These are phyloP conservation scores for Pseudochirops corinnae DNA, from an alignment of 2,797 vertebrate genomes.

Conservation along the genomic window DNA sequence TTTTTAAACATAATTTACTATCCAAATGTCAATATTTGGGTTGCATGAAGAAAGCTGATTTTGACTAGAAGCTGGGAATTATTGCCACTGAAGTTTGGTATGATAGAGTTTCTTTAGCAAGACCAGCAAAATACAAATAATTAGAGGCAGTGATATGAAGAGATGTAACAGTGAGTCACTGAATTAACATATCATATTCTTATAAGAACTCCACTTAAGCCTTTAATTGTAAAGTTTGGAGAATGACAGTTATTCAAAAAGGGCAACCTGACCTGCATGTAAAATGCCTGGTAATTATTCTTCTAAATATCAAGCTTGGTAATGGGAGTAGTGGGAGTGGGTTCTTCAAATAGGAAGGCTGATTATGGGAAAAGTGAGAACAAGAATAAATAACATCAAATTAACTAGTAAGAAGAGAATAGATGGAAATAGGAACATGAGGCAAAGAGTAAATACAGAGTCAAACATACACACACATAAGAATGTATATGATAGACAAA, in stretches of 20 bases:
- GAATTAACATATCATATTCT: not conserved
- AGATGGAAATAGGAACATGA: not conserved
- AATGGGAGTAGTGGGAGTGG: not conserved
- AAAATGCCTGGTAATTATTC: not conserved
- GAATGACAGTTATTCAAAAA: not conserved
- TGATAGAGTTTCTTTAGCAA: not conserved
- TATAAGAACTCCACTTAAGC: not conserved
- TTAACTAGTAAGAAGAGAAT: not conserved
- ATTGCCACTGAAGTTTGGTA: conserved; percentile 25
- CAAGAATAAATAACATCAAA: not conserved
- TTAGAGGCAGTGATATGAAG: not conserved
- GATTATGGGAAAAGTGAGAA: not conserved
- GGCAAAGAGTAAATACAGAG: not conserved
- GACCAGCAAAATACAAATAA: conserved; percentile 3
- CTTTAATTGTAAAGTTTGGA: conserved; percentile 8
- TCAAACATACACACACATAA: not conserved
- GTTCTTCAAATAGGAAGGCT: not conserved
- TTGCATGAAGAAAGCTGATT: not conserved
- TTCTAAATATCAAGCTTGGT: not conserved
- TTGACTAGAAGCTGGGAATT: conserved; percentile 21
- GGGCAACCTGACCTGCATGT: not conserved
- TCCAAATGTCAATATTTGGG: not conserved
- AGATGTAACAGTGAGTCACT: not conserved
- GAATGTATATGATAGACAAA: not conserved
- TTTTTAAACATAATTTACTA: not conserved